Percentiles rank a stretch among this genome's conserved stretches.
phyloP scores from a whole-genome alignment of 2,888 invertebrate genomes.

The Eurois occulta region DNA sequence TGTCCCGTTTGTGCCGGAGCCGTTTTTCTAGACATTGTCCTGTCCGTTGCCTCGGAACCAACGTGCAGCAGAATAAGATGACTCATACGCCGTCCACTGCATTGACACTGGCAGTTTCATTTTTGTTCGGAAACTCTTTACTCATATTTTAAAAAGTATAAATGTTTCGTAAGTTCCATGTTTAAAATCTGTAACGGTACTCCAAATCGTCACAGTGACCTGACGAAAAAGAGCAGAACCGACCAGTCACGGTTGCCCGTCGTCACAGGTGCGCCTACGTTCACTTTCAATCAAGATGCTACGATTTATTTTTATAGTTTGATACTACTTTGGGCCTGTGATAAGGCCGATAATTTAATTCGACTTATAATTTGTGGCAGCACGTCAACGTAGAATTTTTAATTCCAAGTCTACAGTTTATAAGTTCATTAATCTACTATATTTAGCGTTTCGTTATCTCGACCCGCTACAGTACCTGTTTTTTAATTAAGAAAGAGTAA shows the following conservation, averaged over 20 bases:
- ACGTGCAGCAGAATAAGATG: slow-evolving; percentile 58
- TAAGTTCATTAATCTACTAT: slow-evolving; percentile 64
- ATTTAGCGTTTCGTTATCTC: slow-evolving; percentile 61
- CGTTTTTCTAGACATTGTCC: slow-evolving; percentile 83
- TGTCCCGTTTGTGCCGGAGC: slow-evolving; percentile 72
- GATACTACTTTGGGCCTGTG: slow-evolving; percentile 57
- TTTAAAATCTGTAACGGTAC: slow-evolving; percentile 81
- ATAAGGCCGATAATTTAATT: slow-evolving; percentile 47
- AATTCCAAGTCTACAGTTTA: slow-evolving; percentile 60
- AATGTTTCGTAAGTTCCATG: slow-evolving; percentile 68
- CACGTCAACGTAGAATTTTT: slow-evolving; percentile 25
- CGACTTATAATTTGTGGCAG: slow-evolving; percentile 45
- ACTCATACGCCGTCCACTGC: slow-evolving; percentile 62
- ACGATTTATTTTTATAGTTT: slow-evolving; percentile 79
- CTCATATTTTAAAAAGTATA: slow-evolving; percentile 57
- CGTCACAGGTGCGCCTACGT: slow-evolving; percentile 86
- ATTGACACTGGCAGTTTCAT: slow-evolving; percentile 67
- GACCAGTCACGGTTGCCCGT: slow-evolving; percentile 81
- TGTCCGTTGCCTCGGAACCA: slow-evolving; percentile 72
- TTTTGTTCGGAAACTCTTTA: slow-evolving; percentile 55
- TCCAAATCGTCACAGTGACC: slow-evolving; percentile 83
- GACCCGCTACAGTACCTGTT: slow-evolving; percentile 68
- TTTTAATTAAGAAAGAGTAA: slow-evolving; percentile 76
- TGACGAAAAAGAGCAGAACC: slow-evolving; percentile 80
- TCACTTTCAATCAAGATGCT: slow-evolving; percentile 86